Evolutionary conservation across 2,113 vertebrate genomes (phyloP).

Genomic region (Ivindomyrus marchei): DNA sequence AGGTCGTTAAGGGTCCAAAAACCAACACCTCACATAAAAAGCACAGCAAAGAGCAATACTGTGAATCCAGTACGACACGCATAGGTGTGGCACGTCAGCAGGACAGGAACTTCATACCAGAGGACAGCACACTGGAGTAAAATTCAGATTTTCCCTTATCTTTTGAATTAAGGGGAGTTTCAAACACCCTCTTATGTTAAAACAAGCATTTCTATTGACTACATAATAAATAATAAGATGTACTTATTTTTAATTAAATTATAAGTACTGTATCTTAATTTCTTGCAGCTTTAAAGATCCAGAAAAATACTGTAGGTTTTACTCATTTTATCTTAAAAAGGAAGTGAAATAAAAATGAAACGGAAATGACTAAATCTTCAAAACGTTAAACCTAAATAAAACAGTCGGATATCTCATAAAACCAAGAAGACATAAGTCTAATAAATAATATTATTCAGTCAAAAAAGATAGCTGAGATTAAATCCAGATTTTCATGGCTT

Average conservation of each 20-base stretch:
- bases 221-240: background rate
- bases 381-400: background rate
- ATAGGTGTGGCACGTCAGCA: background rate
- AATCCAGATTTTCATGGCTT: background rate
- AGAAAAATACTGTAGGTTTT: background rate
- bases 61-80: background rate
- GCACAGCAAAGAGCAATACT: background rate
- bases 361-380: background rate
- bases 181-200: background rate
- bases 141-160: background rate
- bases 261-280: background rate
- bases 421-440: background rate
- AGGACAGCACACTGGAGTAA: background rate
- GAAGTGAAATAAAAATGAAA: background rate
- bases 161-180: background rate
- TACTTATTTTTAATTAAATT: background rate
- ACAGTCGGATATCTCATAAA: background rate
- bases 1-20: slow-evolving; percentile 46
- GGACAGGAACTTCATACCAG: background rate
- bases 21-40: background rate
- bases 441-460: background rate
- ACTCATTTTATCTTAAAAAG: background rate
- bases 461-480: background rate
- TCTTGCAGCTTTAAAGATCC: background rate
- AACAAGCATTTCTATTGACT: background rate